Evolutionary conservation across 2,113 vertebrate species (phyloP).

Genomic region (Malurus alboscapulatus): DNA sequence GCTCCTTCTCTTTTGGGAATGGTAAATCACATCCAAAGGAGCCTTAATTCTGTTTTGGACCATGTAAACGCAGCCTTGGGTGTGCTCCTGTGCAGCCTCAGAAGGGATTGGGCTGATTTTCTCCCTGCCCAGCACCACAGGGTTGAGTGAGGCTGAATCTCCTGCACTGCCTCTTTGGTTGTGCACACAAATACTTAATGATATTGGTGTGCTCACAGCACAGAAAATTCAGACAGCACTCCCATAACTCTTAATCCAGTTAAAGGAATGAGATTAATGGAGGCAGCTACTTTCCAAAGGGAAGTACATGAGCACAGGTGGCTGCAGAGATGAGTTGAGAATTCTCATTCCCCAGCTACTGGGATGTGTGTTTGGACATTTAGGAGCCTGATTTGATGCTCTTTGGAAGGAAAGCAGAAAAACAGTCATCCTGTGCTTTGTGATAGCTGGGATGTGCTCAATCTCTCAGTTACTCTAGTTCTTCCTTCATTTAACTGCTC

Average conservation of each 20-base stretch:
- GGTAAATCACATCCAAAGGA: background rate
- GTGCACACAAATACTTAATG: background rate
- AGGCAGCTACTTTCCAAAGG: background rate
- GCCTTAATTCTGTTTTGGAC: background rate
- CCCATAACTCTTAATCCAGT: background rate
- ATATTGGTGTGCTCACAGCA: background rate
- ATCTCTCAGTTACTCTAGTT: background rate
- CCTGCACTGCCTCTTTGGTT: background rate
- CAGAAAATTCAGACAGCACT: background rate
- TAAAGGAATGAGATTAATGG: background rate
- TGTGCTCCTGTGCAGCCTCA: background rate
- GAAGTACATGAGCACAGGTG: background rate
- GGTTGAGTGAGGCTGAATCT: fast-evolving
- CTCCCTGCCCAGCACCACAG: fast-evolving
- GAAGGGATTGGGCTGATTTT: background rate
- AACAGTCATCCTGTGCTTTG: background rate
- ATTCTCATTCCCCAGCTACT: background rate
- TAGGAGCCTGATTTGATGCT: background rate
- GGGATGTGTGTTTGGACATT: background rate
- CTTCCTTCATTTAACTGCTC: background rate
- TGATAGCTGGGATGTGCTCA: background rate
- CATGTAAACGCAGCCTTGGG: background rate
- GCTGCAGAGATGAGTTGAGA: fast-evolving
- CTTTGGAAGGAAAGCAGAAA: background rate
- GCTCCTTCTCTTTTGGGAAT: background rate